Base-by-base conservation (phyloP, 2,797 vertebrate species). In the Pseudochromis fuscus region DNA sequence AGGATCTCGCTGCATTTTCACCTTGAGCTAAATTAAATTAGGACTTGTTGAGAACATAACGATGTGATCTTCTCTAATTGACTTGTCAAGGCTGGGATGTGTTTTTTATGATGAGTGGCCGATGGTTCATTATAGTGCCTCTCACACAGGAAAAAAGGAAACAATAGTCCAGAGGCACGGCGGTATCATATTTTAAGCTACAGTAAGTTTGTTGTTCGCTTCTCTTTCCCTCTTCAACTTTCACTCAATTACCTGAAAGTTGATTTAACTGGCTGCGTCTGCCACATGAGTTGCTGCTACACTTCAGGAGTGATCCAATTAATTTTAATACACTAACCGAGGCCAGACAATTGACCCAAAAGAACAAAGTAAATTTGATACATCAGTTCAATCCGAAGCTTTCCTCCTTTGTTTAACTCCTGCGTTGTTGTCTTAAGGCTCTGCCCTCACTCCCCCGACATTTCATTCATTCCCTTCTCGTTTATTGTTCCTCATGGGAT, bases 221-320 rank as follows among this genome's bases (percentile, higher is more conserved):
- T 73, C 48, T 56, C 30, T 64, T 49, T 62, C 44, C 38, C 24
- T 69, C 48, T n/a, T 68, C 45, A 67, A 44, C 45, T 72, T 70
- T 35, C 6, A 46, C 45, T 73, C 67, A 79, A 77, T 77, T 84
- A 75, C 51, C 35, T 78, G 24, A 1, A 35, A 51, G 68, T n/a
- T 77, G 78, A 83, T 81, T 74, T 38, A 37, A 38, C 7, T 25
- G 1, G 12, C 57, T 65, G 21, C 19, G 53, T n/a, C 56, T 63
- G 38, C 59, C 63, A 66, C 56, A 58, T 72, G 73, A 79, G 53
- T n/a, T 33, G 45, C 68, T 55, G 51, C 80, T 51, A 50, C 51
- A 60, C 60, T 83, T 73, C 66, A 51, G 58, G 56, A 81, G 77
- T 51, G 12, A 77, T 75, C 74, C 79, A 88, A 78, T 88, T 87